Evolutionary conservation across 2,888 invertebrate genomes (phyloP), one percentile per base, ranked within the genome.

Genomic region (Drepanosiphum platanoidis): DNA sequence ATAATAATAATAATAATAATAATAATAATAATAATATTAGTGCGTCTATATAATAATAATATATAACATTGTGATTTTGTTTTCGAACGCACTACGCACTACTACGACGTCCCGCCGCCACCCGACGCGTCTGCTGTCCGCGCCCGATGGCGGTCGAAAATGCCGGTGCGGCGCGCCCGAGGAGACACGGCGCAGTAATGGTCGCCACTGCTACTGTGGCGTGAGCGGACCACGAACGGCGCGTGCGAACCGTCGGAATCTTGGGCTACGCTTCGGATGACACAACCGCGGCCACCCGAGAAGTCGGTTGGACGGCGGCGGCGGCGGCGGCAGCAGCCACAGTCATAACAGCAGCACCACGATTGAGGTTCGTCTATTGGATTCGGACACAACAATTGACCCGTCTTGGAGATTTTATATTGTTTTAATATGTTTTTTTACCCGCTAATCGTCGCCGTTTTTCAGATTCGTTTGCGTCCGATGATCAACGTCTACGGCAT

Each of bases 401-500:
- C n/a, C 58, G 18, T 58, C n/a, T n/a, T n/a, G n/a, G n/a, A n/a
- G n/a, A n/a, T n/a, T n/a, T n/a, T n/a, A n/a, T n/a, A n/a, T n/a
- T n/a, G n/a, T n/a, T n/a, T n/a, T n/a, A n/a, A n/a, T 64, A 9
- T 3, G 64, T 22, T 5, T 52, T 2, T 5, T 22, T 52, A 22
- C 4, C n/a, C 8, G 18, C 15, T 46, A 1, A 15, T 13, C 0
- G 64, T 1, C 13, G 30, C 1, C 11, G 3, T 30, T 30, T n/a
- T n/a, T n/a, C n/a, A n/a, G n/a, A n/a, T n/a, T n/a, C n/a, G n/a
- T n/a, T 52, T 68, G 2, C 68, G 42, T 32, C 42, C 72, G 27
- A 66, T 80, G 72, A 79, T 75, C 30, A 72, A 52, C 79, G 66
- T 70, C 9, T 78, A 52, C 34, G 70, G 66, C 32, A 82, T 82